A percentile compares a stretch with the other conserved stretches of the same genome.
These are phyloP conservation scores for Temnothorax unifasciatus DNA, from an alignment of 2,888 invertebrate species.

Conservation along the genomic window DNA sequence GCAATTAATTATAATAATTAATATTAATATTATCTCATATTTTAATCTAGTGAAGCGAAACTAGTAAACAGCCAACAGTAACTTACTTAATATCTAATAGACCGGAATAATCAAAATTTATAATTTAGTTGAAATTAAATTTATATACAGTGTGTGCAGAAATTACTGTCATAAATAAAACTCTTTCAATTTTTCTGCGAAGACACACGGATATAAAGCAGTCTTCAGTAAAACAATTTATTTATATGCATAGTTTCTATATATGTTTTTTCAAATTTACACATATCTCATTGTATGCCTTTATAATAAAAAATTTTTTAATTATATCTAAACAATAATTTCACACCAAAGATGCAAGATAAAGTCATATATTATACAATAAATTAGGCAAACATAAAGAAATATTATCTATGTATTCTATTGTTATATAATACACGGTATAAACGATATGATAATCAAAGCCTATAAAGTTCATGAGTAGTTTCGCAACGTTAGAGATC, in stretches of 20 bases:
- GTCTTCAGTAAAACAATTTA: neutral
- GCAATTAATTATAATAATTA: constrained; percentile 5
- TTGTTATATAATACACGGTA: neutral
- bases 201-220: neutral
- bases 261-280: neutral
- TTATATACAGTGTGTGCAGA: neutral
- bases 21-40: constrained; percentile 1
- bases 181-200: neutral
- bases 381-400: neutral
- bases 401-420: neutral
- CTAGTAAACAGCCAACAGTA: neutral
- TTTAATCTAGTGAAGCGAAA: constrained; percentile 30
- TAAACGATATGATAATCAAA: neutral
- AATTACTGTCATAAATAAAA: neutral
- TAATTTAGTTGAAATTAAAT: constrained; percentile 1
- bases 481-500: neutral
- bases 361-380: neutral
- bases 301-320: neutral
- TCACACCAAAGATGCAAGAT: neutral
- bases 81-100: constrained; percentile 5
- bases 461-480: neutral
- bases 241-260: neutral
- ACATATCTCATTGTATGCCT: neutral
- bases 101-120: constrained; percentile 3
- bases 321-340: neutral